Conservation (phyloP, 2,113 vertebrate genomes). For the Sialia sialis region DNA sequence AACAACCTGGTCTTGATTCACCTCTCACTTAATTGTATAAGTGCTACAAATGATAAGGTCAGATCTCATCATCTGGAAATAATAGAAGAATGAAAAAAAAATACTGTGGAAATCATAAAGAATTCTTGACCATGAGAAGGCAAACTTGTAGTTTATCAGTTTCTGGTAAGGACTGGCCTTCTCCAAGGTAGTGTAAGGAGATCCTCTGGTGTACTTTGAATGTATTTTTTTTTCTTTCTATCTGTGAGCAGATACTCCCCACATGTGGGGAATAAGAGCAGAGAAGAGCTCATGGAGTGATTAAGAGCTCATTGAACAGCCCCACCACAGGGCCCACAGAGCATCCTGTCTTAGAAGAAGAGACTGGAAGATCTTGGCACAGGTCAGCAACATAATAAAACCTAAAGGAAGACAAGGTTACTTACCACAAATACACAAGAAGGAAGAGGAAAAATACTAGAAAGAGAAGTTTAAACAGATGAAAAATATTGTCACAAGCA, state of each 20-base stretch:
- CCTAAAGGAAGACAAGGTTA: neutral
- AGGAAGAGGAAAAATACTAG: neutral
- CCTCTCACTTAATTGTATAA: slow-evolving; percentile 51
- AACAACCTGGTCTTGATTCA: slow-evolving; percentile 25
- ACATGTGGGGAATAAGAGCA: neutral
- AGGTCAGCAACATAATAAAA: neutral
- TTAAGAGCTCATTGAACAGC: neutral
- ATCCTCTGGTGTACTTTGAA: neutral
- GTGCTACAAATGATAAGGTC: slow-evolving; percentile 26
- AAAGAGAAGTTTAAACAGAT: neutral
- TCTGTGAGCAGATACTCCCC: neutral
- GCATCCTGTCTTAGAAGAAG: neutral
- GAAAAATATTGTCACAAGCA: neutral
- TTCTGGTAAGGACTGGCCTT: neutral
- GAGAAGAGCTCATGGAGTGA: neutral
- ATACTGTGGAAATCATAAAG: neutral
- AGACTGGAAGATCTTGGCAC: neutral
- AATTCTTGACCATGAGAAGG: neutral
- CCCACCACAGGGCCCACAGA: neutral
- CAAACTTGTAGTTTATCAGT: neutral
- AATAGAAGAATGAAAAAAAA: slow-evolving; percentile 12
- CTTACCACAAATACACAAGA: neutral
- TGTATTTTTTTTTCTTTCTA: neutral
- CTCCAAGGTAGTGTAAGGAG: neutral
- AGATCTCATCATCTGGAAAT: slow-evolving; percentile 53